phyloP scores from a whole-genome alignment of 2,888 invertebrate genomes.

The Eupithecia centaureata region DNA sequence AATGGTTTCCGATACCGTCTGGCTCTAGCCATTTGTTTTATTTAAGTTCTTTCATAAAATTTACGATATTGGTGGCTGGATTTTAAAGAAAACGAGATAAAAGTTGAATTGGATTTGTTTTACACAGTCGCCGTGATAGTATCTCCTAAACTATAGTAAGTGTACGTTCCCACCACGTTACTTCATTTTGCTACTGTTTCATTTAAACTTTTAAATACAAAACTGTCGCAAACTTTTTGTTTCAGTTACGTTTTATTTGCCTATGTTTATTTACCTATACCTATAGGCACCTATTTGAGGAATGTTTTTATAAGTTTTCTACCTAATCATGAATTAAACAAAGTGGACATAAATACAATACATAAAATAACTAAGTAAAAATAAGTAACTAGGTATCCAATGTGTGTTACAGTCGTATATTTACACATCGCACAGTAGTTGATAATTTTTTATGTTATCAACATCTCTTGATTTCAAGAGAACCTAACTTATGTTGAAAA shows the following conservation, averaged over 20 bases:
- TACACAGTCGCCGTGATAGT: not conserved
- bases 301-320: no score
- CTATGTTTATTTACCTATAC: no score
- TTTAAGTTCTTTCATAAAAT: not conserved
- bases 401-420: no score
- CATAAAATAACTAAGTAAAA: no score
- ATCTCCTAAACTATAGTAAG: not conserved
- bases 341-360: no score
- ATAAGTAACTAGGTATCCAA: not conserved
- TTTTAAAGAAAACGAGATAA: not conserved
- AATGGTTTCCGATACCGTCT: slow-evolving; percentile 16
- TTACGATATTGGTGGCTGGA: not conserved
- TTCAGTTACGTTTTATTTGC: no score
- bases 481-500: not conserved
- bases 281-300: no score
- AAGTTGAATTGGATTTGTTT: not conserved
- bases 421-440: no score
- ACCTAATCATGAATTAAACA: no score
- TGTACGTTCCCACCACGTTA: not conserved
- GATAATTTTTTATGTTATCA: no score
- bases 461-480: no score
- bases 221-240: no score
- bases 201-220: not conserved
- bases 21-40: not conserved
- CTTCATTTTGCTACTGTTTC: not conserved